Conservation (phyloP, 1,140 invertebrate species). For the Drosophila erecta region DNA sequence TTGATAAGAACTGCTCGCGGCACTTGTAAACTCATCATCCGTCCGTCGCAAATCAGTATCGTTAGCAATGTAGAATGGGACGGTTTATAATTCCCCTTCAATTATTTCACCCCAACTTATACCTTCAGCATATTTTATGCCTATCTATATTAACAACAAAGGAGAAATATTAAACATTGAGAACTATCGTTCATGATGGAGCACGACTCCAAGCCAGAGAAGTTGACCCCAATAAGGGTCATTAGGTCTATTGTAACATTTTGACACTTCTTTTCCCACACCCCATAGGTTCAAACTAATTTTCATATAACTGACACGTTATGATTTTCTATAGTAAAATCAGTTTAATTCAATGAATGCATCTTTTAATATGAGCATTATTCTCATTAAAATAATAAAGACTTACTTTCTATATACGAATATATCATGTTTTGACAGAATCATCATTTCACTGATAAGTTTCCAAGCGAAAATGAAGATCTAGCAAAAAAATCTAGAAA, state of each 20-base stretch:
- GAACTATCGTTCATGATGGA: constrained; percentile 14
- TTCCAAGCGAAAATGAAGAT: neutral
- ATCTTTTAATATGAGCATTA: neutral
- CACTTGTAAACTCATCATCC: neutral
- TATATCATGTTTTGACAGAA: neutral
- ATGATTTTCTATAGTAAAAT: too few species aligned
- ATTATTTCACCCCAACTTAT: neutral
- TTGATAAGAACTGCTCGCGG: constrained; percentile 25
- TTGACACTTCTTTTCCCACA: constrained; percentile 4
- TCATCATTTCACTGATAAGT: neutral
- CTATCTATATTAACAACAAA: neutral
- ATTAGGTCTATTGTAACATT: neutral
- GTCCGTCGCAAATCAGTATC: constrained; percentile 3
- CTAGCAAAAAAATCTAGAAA: neutral
- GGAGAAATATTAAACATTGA: neutral
- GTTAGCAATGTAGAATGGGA: constrained; percentile 17
- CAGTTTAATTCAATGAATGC: too few species aligned
- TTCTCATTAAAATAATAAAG: neutral
- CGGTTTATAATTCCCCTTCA: neutral
- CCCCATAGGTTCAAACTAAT: neutral
- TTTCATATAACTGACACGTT: neutral
- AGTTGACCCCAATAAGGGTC: constrained; percentile 28
- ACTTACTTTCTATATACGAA: neutral
- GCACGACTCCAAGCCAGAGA: constrained; percentile 6
- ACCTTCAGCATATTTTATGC: too few species aligned